Conservation (phyloP, 2,113 vertebrate species). For the Rallus limicola region DNA sequence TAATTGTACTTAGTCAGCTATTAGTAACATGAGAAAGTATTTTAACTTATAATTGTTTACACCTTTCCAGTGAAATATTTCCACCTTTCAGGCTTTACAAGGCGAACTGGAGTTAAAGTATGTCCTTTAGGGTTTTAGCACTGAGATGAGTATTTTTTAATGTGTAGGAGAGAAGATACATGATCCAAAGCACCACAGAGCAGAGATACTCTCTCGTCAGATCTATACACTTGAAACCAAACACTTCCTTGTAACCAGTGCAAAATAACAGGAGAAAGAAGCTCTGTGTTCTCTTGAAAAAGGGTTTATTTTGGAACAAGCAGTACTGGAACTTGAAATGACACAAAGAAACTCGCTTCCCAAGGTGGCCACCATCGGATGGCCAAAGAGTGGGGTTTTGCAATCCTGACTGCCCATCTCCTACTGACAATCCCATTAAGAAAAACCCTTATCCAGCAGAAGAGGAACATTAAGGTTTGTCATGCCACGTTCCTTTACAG, state of each 20-base stretch:
- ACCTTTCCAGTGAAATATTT: neutral
- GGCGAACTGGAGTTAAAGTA: neutral
- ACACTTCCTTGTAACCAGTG: neutral
- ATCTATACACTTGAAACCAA: neutral
- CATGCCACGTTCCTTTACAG: neutral
- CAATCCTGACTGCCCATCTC: neutral
- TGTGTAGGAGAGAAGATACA: neutral
- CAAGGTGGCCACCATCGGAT: neutral
- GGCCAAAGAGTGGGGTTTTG: neutral
- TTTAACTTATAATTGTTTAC: constrained; percentile 6
- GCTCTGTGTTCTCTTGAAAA: neutral
- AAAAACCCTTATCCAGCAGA: neutral
- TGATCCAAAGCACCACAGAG: neutral
- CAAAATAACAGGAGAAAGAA: neutral
- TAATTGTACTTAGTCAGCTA: constrained; percentile 21
- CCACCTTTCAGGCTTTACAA: neutral
- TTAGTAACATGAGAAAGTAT: constrained; percentile 17
- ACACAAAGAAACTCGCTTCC: neutral
- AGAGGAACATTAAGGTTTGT: neutral
- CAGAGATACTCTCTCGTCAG: neutral
- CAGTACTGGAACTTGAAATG: neutral
- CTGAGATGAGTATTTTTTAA: neutral
- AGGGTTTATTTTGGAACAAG: neutral
- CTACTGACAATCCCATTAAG: neutral
- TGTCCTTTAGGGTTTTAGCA: neutral